Base-by-base conservation (phyloP, 2,888 invertebrate genomes). In the Eristalis arbustorum region DNA sequence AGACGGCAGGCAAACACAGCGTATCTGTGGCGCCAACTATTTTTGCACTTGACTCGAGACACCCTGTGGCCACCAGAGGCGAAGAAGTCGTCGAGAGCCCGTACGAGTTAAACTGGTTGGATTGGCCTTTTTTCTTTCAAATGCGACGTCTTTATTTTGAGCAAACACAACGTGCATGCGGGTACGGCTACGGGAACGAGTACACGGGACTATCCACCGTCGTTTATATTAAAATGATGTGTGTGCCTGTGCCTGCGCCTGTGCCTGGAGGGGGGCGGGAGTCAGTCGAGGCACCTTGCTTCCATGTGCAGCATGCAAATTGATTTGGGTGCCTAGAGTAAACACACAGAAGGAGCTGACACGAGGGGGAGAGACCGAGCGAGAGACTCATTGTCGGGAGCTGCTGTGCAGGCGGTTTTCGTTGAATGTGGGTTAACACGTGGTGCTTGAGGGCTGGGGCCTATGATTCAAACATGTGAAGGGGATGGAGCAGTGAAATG, bases 1-100 rank as follows among this genome's bases (percentile, higher is more conserved):
- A 18, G 49, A 18, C 18, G 18, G 49, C 1, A 25, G 18, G 49
- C 49, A 49, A n/a, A 18, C 3, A 4, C n/a, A 42, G 18, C 1
- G n/a, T 8, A 31, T 69, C 18, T 14, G 59, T 49, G 59, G 75
- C 81, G 81, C 75, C 75, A 74, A 64, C 68, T 59, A 81, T 59
- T 69, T 68, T 57, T 80, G 57, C 80, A 75, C 80, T 74, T 78
- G 64, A 72, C 31, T 78, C 63, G 42, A 64, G 23, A 71, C 64
- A 69, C 37, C 69, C 64, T 34, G 34, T 5, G 34, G 68, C 31
- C 68, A n/a, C n/a, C n/a, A n/a, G n/a, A 18, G 49, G 49, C 18
- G 49, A 18, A 18, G 49, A n/a, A 18, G 49, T n/a, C 49, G 42
- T 37, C 37, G 23, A 37, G 56, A 62, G 28, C 4, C 28, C 2